phyloP scores from a whole-genome alignment of 2,113 vertebrate species.

The Prunella fulvescens region DNA sequence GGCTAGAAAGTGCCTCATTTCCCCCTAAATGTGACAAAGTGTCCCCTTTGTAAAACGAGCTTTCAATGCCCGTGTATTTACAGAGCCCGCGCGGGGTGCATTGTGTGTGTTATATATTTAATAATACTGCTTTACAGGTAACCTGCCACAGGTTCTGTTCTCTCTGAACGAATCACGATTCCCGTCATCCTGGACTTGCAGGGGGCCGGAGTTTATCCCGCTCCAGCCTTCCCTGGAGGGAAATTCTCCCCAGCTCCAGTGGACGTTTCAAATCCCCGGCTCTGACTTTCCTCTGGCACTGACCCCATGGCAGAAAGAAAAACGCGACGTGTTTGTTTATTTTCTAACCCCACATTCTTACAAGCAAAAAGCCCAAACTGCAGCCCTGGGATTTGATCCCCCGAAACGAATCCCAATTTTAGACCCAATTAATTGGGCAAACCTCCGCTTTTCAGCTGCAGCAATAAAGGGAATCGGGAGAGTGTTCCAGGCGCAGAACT shows the following conservation, averaged over 20 bases:
- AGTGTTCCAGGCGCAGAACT: too few species aligned
- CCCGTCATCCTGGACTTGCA: not conserved
- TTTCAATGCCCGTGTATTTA: not conserved
- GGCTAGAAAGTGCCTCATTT: not conserved
- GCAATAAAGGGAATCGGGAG: not conserved
- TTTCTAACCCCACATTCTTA: not conserved
- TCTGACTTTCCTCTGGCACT: not conserved
- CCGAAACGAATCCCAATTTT: not conserved
- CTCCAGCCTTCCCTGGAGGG: not conserved
- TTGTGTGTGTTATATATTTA: rapidly evolving
- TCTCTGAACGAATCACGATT: too few species aligned
- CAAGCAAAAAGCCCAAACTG: not conserved
- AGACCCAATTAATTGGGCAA: not conserved
- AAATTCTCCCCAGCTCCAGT: not conserved
- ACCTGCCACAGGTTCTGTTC: rapidly evolving
- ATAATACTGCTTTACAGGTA: not conserved
- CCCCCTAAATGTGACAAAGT: not conserved
- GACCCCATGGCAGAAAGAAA: not conserved
- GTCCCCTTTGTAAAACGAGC: not conserved
- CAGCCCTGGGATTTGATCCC: not conserved
- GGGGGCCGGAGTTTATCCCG: not conserved
- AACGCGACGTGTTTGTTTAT: not conserved
- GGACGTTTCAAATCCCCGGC: not conserved
- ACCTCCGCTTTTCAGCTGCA: not conserved
- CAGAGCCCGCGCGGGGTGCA: rapidly evolving